Percentiles rank a stretch among this genome's conserved stretches.
These are phyloP conservation scores for Illadopsis cleaveri DNA, from an alignment of 2,113 vertebrate genomes.

Conservation along the genomic window DNA sequence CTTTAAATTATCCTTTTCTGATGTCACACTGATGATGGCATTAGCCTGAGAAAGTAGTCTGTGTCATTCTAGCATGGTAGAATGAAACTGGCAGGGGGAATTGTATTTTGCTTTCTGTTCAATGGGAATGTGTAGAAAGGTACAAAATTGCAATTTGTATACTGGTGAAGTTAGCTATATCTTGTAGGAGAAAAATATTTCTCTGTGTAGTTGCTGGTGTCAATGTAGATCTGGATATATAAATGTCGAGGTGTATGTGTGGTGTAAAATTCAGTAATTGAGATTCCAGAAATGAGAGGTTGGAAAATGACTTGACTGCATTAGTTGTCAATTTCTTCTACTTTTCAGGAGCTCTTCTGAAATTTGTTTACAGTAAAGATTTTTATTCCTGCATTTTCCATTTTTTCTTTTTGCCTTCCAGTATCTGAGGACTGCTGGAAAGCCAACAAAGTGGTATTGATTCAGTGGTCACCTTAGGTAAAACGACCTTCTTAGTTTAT, in stretches of 20 bases:
- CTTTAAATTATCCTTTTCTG: not conserved
- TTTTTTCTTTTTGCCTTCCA: not conserved
- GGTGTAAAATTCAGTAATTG: not conserved
- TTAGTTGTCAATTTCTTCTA: not conserved
- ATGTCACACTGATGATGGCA: not conserved
- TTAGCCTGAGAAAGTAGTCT: not conserved
- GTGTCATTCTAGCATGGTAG: not conserved
- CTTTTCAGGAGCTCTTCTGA: conserved; percentile 21
- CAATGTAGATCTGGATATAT: not conserved
- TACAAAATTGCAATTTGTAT: not conserved
- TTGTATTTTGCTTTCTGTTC: not conserved
- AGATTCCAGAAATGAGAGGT: not conserved
- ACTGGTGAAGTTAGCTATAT: not conserved
- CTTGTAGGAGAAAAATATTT: not conserved
- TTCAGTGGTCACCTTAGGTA: not conserved
- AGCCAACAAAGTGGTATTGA: not conserved
- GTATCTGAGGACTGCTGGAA: not conserved
- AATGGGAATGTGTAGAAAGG: not conserved
- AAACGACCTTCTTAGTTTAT: not conserved
- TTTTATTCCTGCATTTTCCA: not conserved
- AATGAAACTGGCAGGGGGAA: rapidly evolving
- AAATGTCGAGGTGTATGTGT: not conserved
- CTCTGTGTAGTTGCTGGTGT: not conserved
- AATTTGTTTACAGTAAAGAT: conserved; percentile 32
- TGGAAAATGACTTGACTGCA: not conserved